Percentiles rank a stretch among this genome's conserved stretches.
phyloP scores from a whole-genome alignment of 2,797 vertebrate species.

The Orientallactaga sibirica region DNA sequence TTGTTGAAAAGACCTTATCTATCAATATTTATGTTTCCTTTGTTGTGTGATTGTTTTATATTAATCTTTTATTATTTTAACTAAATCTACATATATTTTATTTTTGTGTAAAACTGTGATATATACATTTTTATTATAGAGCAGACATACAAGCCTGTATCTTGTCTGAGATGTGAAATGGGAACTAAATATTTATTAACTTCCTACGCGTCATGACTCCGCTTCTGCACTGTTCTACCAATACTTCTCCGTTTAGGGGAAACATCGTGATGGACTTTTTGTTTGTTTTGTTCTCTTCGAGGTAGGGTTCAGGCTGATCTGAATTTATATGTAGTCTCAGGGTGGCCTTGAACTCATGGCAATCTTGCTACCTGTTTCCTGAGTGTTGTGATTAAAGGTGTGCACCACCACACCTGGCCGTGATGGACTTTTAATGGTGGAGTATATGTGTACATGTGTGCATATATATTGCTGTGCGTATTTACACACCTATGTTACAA shows the following conservation, averaged over 20 bases:
- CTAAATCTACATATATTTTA: neutral
- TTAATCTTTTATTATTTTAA: neutral
- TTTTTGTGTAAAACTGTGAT: neutral
- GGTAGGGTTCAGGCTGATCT: too few relatives aligned
- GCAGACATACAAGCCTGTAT: neutral
- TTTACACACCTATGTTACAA: neutral
- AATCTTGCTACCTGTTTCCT: too few relatives aligned
- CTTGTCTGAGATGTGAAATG: neutral
- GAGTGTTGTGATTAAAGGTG: too few relatives aligned
- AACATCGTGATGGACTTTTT: neutral
- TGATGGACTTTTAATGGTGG: neutral
- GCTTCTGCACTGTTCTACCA: neutral
- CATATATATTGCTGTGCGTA: too few relatives aligned
- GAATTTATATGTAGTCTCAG: too few relatives aligned
- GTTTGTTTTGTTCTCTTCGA: too few relatives aligned
- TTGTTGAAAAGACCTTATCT: neutral
- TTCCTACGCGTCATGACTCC: neutral
- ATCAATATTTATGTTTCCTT: neutral
- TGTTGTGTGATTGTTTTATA: neutral
- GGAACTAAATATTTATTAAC: neutral
- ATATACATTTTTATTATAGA: neutral
- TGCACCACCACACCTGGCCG: too few relatives aligned
- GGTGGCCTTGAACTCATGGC: too few relatives aligned
- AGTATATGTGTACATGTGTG: neutral
- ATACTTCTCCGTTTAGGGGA: neutral